Base-by-base conservation (phyloP, 1,140 invertebrate species). In the Pristionchus pacificus region DNA sequence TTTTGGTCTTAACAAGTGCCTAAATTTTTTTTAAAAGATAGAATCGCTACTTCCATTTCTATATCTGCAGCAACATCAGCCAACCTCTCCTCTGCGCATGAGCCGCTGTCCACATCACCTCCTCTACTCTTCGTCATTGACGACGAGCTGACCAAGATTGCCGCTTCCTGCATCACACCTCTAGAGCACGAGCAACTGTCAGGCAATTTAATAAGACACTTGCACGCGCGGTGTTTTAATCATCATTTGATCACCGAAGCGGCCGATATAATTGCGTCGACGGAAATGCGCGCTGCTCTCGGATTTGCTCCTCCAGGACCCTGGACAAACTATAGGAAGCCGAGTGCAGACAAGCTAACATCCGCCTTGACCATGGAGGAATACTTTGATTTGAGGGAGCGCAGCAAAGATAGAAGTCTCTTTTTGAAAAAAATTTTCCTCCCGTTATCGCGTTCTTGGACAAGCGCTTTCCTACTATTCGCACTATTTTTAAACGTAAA, bases 401-500 rank as follows among this genome's bases (percentile, higher is more conserved):
- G 58, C 19, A 27, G 0, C 60, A 3, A 27, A 62, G 24, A 28
- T 62, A 62, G n/a, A 62, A 62, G 60, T 62, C 60, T 2, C 28
- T 62, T 62, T 28, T 6, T 62, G 60, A 62, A n/a, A 28, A 62
- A 27, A 62, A n/a, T 27, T 62, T 27, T 15, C 28, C 60, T 62
- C 28, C 60, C 28, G 60, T n/a, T 62, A 62, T 62, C 28, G 28
- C 28, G n/a, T 28, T 62, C 27, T 62, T 62, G 60, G 60, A 62
- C 27, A 62, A 62, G 27, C 60, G 60, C 60, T 62, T 62, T n/a
- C 24, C 60, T 10, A 28, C 25, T 10, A 62, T 62, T 62, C 60
- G 60, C 6, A 2, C 2, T 14, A 62, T 62, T 27, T 62, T 62
- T n/a, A 27, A 28, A 28, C 60, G 27, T n/a, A 62, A 62, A 62